Conservation (phyloP, 2,113 vertebrate genomes). For the Solea senegalensis region DNA sequence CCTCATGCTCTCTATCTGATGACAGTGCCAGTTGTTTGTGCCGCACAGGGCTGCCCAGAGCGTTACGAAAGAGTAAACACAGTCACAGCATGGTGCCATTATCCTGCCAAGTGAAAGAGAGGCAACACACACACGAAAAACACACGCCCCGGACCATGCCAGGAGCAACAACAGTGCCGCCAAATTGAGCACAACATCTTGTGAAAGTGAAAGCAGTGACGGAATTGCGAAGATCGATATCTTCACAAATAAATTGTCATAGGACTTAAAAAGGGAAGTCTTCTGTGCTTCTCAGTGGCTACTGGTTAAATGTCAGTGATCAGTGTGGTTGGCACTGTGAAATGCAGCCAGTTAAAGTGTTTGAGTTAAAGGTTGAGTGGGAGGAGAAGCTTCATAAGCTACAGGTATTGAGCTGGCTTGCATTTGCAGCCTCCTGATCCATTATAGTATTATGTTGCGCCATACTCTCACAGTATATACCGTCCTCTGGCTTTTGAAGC, state of each 20-base stretch:
- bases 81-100: slow-evolving; percentile 47
- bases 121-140: slow-evolving; percentile 15
- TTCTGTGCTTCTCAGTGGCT: neutral
- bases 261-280: neutral
- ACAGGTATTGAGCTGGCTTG: slow-evolving; percentile 20
- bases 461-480: slow-evolving; percentile 3
- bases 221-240: neutral
- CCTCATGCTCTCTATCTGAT: slow-evolving; percentile 1
- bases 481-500: slow-evolving; percentile 16
- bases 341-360: slow-evolving; percentile 22
- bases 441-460: slow-evolving; percentile 28
- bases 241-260: neutral
- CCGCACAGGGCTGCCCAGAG: slow-evolving; percentile 48
- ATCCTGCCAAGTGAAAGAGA: slow-evolving; percentile 68
- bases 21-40: slow-evolving; percentile 42
- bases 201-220: neutral
- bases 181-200: slow-evolving; percentile 4
- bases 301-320: slow-evolving; percentile 24
- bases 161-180: neutral
- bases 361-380: slow-evolving; percentile 41
- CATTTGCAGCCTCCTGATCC: slow-evolving; percentile 34
- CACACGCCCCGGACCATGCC: neutral
- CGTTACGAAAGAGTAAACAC: slow-evolving; percentile 70
- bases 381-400: slow-evolving; percentile 27
- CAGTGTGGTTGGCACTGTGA: slow-evolving; percentile 9